phyloP scores from a whole-genome alignment of 92 coral and sea anemone species.

The Porites rus region DNA sequence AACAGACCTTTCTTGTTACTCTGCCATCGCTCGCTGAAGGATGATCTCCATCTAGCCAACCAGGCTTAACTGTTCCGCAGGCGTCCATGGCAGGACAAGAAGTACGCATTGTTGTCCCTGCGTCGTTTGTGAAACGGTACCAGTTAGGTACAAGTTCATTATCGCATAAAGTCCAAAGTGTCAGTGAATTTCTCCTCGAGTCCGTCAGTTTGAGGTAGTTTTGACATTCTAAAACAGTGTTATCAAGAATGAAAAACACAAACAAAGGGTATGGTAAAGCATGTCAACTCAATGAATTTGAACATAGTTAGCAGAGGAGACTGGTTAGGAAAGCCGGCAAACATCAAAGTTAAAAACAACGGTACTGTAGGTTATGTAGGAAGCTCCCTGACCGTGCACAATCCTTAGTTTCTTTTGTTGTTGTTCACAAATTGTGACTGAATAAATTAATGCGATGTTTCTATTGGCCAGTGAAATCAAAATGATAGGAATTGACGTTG shows the following conservation, averaged over 20 bases:
- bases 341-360: too few relatives aligned
- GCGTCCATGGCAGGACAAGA: neutral
- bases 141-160: neutral
- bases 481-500: too few relatives aligned
- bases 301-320: neutral
- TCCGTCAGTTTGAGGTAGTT: neutral
- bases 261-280: neutral
- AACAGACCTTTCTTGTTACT: neutral
- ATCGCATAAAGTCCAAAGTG: neutral
- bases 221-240: neutral
- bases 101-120: conserved; percentile 10
- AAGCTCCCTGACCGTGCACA: neutral
- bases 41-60: conserved; percentile 10
- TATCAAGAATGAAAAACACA: neutral
- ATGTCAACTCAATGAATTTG: neutral
- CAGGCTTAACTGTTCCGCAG: neutral
- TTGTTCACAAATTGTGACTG: too few relatives aligned
- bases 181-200: neutral
- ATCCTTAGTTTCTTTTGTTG: too few relatives aligned
- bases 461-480: too few relatives aligned
- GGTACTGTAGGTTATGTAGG: too few relatives aligned
- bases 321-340: too few relatives aligned
- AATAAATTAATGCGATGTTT: too few relatives aligned
- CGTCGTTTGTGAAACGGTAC: neutral
- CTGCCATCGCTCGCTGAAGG: neutral